Evolutionary conservation across 2,888 invertebrate genomes (phyloP).

Genomic region (Scaptomyza tumidula): DNA sequence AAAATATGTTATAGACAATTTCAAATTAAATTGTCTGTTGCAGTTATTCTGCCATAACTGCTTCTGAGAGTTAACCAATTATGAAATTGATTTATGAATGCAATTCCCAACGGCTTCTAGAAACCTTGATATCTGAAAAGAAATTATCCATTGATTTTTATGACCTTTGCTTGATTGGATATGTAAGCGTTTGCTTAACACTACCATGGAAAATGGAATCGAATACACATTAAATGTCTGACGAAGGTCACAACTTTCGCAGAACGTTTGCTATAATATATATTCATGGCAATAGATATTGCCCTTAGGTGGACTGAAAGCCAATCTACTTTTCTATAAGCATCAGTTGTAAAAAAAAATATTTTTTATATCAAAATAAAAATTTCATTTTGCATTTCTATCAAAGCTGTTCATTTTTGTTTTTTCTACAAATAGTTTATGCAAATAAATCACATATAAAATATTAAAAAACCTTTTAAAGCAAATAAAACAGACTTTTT

Average conservation of each 20-base stretch:
- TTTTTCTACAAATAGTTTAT: too few species aligned
- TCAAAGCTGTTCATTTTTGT: not conserved
- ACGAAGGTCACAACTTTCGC: too few species aligned
- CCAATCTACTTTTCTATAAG: constrained; percentile 25
- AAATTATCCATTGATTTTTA: constrained; percentile 32
- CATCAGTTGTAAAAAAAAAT: too few species aligned
- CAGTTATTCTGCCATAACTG: not conserved
- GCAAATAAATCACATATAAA: not conserved
- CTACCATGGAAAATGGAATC: constrained; percentile 17
- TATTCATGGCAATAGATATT: constrained; percentile 29
- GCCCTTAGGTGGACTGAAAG: constrained; percentile 24
- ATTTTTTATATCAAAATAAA: not conserved
- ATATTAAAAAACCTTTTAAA: not conserved
- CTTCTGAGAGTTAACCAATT: not conserved
- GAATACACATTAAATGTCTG: constrained; percentile 15
- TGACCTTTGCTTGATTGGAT: constrained; percentile 1
- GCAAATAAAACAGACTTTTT: not conserved
- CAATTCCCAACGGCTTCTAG: constrained; percentile 2
- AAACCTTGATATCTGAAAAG: constrained; percentile 12
- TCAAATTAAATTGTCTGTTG: constrained; percentile 6
- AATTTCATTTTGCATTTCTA: not conserved
- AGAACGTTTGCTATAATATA: too few species aligned
- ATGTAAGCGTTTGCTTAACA: constrained; percentile 30
- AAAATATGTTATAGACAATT: not conserved
- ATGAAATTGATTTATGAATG: not conserved